Base-by-base conservation (phyloP, 92 coral and sea anemone species). In the Umimayanthus chanpuru region DNA sequence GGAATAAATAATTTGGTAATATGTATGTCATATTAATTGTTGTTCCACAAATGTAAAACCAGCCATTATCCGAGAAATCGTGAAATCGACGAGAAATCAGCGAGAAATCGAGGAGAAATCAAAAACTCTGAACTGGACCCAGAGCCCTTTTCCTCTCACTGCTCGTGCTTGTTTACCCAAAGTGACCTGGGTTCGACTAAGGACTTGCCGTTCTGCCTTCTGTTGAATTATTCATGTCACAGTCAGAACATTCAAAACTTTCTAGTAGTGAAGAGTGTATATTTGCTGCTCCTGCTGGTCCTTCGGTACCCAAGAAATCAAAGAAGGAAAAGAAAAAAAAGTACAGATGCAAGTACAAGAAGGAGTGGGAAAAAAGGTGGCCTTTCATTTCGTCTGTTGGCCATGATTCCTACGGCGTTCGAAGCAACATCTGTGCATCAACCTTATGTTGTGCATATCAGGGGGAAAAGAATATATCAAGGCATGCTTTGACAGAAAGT, bases 21-120 rank as follows among this genome's bases (percentile, higher is more conserved):
- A n/a, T n/a, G n/a, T n/a, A n/a, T n/a, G n/a, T n/a, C n/a, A n/a
- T n/a, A n/a, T n/a, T n/a, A n/a, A n/a, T n/a, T n/a, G n/a, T n/a
- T 85, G 58, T 85, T 72, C 40, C 78, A 40, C 88, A 85, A 85
- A 65, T 61, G 68, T 66, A 85, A 85, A 84, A 65, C 87, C 23
- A 29, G 21, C 23, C 64, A 77, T 77, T 64, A 77, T 47, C 61
- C 23, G 81, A 77, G 81, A 43, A 77, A 77, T 77, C 18, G 81
- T 77, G 61, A 77, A 77, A 77, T 77, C 64, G 64, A 77, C 81
- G 36, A 77, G 30, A 44, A 77, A 77, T 77, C 81, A n/a, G 61
- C 81, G 64, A 2, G 15, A 77, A 76, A 76, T 39, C 20, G 65
- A 53, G 67, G 39, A 79, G 82, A 79, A 79, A 79, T 79, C 68